phyloP scores from a whole-genome alignment of 2,797 vertebrate genomes.

The Anolis apletophallus region DNA sequence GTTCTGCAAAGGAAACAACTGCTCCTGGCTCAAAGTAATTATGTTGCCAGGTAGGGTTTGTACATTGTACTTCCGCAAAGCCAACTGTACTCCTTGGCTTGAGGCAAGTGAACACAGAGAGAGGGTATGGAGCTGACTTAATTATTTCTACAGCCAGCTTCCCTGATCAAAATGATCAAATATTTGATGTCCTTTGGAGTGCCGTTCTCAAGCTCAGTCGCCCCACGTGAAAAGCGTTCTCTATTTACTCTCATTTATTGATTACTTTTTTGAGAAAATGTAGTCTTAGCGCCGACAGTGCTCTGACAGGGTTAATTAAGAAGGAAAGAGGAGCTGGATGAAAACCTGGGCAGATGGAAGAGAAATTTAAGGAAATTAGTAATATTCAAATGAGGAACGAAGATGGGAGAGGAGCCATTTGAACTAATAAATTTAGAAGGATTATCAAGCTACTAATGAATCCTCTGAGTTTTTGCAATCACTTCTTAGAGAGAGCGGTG shows the following conservation, averaged over 20 bases:
- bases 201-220: not conserved
- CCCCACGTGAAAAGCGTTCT: not conserved
- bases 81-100: not conserved
- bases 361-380: slow-evolving; percentile 68
- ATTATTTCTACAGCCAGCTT: not conserved
- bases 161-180: not conserved
- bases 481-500: slow-evolving; percentile 67
- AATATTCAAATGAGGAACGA: slow-evolving; percentile 67
- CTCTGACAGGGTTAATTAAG: slow-evolving; percentile 54
- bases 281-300: slow-evolving; percentile 41
- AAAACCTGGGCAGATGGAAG: slow-evolving; percentile 66
- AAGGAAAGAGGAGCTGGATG: slow-evolving; percentile 64
- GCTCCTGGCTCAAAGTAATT: not conserved
- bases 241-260: slow-evolving; percentile 56
- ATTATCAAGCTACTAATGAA: slow-evolving; percentile 78
- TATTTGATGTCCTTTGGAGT: not conserved
- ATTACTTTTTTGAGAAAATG: slow-evolving; percentile 24
- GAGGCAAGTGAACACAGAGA: not conserved
- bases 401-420: slow-evolving; percentile 65
- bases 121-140: not conserved
- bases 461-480: slow-evolving; percentile 70
- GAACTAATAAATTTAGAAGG: slow-evolving; percentile 79
- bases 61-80: not conserved
- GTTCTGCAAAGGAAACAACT: not conserved
- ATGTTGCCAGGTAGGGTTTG: not conserved